phyloP scores from a whole-genome alignment of 1,140 invertebrate species.

The Bactericera cockerelli region DNA sequence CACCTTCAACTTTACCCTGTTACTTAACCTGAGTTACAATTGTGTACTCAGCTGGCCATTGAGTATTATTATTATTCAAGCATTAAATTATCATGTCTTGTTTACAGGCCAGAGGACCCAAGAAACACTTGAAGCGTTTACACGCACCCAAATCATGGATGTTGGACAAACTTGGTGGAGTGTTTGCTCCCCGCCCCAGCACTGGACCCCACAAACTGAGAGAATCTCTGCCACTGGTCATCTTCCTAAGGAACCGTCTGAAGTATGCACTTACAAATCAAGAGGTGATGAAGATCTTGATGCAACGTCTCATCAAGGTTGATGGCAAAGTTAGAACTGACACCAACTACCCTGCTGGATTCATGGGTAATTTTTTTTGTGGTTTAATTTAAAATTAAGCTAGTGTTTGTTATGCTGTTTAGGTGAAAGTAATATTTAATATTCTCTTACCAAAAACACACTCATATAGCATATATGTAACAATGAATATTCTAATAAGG shows the following conservation, averaged over 20 bases:
- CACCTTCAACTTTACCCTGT: too few relatives aligned
- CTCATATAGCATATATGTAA: too few relatives aligned
- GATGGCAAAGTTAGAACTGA: conserved; percentile 97
- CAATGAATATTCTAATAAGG: too few relatives aligned
- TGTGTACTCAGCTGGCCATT: too few relatives aligned
- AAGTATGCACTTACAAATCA: conserved; percentile 95
- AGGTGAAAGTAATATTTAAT: too few relatives aligned
- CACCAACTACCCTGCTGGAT: conserved; percentile 91
- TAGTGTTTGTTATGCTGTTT: too few relatives aligned
- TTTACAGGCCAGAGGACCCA: conserved; percentile 85
- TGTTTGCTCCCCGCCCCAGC: conserved; percentile 90
- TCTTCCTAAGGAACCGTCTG: conserved; percentile 91
- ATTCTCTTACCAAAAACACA: too few relatives aligned
- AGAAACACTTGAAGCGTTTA: conserved; percentile 98
- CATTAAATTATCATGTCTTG: too few relatives aligned
- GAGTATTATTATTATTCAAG: too few relatives aligned
- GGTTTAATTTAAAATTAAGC: too few relatives aligned
- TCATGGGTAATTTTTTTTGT: conserved; percentile 70
- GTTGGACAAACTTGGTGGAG: conserved; percentile 97
- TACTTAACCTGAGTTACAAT: too few relatives aligned
- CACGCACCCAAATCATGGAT: conserved; percentile 99
- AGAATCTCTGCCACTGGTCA: conserved; percentile 89
- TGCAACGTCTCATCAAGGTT: conserved; percentile 95
- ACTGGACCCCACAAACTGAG: conserved; percentile 95
- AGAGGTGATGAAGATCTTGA: conserved; percentile 96